phyloP scores from a whole-genome alignment of 2,797 vertebrate genomes.

The Leptodactylus fallax region DNA sequence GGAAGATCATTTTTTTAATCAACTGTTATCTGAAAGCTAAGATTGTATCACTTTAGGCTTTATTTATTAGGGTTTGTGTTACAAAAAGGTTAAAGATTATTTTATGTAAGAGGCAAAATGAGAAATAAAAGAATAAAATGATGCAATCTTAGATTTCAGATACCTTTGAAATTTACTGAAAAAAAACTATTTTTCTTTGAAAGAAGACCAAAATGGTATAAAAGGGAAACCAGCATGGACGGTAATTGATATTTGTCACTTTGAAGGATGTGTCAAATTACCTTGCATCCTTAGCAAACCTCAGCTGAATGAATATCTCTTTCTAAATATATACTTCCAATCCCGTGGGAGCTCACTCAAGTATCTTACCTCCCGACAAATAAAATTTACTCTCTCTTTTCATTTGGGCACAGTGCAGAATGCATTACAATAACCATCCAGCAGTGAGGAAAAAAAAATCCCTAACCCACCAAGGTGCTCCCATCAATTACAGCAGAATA shows the following conservation, averaged over 20 bases:
- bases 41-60: too few species aligned
- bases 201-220: neutral
- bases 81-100: too few species aligned
- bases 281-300: neutral
- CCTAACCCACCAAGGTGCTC: neutral
- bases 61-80: too few species aligned
- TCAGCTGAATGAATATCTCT: neutral
- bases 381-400: neutral
- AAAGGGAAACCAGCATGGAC: neutral
- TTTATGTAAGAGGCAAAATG: too few species aligned
- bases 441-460: neutral
- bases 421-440: neutral
- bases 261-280: slow-evolving; percentile 13
- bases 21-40: too few species aligned
- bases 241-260: neutral
- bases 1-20: too few species aligned
- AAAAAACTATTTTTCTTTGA: neutral
- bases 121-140: too few species aligned
- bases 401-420: neutral
- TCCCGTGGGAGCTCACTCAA: neutral
- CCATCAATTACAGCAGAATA: neutral
- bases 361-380: neutral
- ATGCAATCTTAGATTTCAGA: too few species aligned
- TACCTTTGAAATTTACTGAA: too few species aligned
- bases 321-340: neutral